Evolutionary conservation across 2,888 invertebrate species (phyloP).

Genomic region (Melinopterus prodromus): DNA sequence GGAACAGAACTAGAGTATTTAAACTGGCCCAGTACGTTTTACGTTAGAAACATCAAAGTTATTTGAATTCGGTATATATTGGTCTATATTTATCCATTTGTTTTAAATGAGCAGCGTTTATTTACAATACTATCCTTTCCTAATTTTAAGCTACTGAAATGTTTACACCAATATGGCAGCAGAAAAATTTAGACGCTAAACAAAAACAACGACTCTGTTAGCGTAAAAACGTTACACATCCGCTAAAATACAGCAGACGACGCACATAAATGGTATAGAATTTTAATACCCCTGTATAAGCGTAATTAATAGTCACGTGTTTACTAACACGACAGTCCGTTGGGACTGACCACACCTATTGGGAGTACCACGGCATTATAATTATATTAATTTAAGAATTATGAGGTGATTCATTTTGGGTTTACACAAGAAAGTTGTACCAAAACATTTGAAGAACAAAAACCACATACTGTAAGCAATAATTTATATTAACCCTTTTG

Average conservation of each 20-base stretch:
- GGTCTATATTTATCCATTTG: not conserved
- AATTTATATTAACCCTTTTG: too few relatives aligned
- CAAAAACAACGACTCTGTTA: not conserved
- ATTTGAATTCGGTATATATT: not conserved
- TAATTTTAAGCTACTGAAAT: not conserved
- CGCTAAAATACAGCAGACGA: not conserved
- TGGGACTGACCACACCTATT: not conserved
- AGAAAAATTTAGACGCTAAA: not conserved
- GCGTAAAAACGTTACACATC: not conserved
- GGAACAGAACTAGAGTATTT: not conserved
- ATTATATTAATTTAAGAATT: not conserved
- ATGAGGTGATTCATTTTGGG: not conserved
- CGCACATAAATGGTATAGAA: not conserved
- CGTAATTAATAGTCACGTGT: not conserved
- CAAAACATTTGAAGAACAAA: too few relatives aligned
- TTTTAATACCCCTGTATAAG: not conserved
- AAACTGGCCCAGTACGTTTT: not conserved
- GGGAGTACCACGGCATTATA: not conserved
- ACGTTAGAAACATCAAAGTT: not conserved
- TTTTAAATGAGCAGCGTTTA: not conserved
- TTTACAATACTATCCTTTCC: not conserved
- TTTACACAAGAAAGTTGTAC: not conserved
- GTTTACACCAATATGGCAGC: not conserved
- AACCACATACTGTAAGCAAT: too few relatives aligned
- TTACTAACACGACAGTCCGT: not conserved